Evolutionary conservation across 1,140 invertebrate species (phyloP).

Genomic region (Manduca sexta): DNA sequence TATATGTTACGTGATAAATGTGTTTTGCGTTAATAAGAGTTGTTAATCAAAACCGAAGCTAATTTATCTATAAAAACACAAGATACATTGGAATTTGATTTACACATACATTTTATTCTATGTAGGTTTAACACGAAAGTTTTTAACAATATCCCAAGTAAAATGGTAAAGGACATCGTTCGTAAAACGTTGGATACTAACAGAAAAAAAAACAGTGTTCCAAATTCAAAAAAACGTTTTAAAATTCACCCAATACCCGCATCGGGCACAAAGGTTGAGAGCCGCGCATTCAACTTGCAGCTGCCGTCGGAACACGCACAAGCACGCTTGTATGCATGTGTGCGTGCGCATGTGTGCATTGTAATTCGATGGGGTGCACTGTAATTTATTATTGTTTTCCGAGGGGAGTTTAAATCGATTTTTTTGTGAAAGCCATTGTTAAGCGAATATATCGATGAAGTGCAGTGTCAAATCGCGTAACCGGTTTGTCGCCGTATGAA

Average conservation of each 20-base stretch:
- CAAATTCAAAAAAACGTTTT: neutral
- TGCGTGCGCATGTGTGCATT: constrained; percentile 7
- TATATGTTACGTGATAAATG: neutral
- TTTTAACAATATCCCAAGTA: too few relatives aligned
- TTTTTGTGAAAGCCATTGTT: constrained; percentile 6
- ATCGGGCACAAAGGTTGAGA: constrained; percentile 44
- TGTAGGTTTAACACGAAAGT: too few relatives aligned
- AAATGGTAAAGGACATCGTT: too few relatives aligned
- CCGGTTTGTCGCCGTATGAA: too few relatives aligned
- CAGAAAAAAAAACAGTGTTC: neutral
- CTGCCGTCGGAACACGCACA: constrained; percentile 43
- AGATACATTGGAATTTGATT: too few relatives aligned
- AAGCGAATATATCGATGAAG: too few relatives aligned
- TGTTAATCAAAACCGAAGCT: too few relatives aligned
- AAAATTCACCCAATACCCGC: neutral
- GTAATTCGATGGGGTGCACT: constrained; percentile 6
- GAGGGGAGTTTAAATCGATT: constrained; percentile 12
- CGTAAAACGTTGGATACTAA: too few relatives aligned
- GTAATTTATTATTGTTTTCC: constrained; percentile 20
- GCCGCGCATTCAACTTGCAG: constrained; percentile 57
- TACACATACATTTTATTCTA: too few relatives aligned
- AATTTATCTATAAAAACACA: too few relatives aligned
- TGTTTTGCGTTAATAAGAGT: too few relatives aligned
- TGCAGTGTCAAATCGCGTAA: too few relatives aligned
- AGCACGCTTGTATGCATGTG: constrained; percentile 18